Evolutionary conservation across 2,888 invertebrate species (phyloP).

Genomic region (Dryobota labecula): DNA sequence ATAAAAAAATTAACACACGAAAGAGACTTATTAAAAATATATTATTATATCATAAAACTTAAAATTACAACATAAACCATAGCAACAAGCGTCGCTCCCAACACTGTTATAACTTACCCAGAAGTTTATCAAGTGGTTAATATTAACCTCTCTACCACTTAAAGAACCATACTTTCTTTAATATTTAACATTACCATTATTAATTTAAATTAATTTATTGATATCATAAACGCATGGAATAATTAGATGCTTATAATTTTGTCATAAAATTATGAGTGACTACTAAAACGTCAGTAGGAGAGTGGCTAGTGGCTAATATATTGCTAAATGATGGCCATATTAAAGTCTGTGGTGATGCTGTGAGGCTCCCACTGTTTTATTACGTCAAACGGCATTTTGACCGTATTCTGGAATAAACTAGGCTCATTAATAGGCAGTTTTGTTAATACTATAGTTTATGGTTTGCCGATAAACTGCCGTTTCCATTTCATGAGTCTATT

Average conservation of each 20-base stretch:
- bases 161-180: slow-evolving; percentile 55
- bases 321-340: slow-evolving; percentile 57
- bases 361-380: slow-evolving; percentile 63
- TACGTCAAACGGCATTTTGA: slow-evolving; percentile 39
- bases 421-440: slow-evolving; percentile 26
- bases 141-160: slow-evolving; percentile 65
- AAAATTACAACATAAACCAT: slow-evolving; percentile 51
- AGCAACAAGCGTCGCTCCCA: slow-evolving; percentile 47
- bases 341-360: slow-evolving; percentile 39
- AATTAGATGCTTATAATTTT: slow-evolving; percentile 57
- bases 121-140: slow-evolving; percentile 69
- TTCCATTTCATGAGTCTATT: background rate
- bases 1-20: slow-evolving; percentile 13
- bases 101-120: slow-evolving; percentile 65
- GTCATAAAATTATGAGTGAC: slow-evolving; percentile 54
- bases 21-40: slow-evolving; percentile 27
- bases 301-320: slow-evolving; percentile 38
- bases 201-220: slow-evolving; percentile 66
- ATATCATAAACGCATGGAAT: slow-evolving; percentile 57
- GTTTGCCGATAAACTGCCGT: background rate
- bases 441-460: slow-evolving; percentile 12
- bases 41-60: slow-evolving; percentile 29
- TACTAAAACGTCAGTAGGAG: slow-evolving; percentile 33
- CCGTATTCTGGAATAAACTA: slow-evolving; percentile 26
- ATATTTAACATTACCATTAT: slow-evolving; percentile 50